These are phyloP conservation scores for Lithobates sylvaticus DNA, from an alignment of 2,797 vertebrate species.

Conservation along the genomic window DNA sequence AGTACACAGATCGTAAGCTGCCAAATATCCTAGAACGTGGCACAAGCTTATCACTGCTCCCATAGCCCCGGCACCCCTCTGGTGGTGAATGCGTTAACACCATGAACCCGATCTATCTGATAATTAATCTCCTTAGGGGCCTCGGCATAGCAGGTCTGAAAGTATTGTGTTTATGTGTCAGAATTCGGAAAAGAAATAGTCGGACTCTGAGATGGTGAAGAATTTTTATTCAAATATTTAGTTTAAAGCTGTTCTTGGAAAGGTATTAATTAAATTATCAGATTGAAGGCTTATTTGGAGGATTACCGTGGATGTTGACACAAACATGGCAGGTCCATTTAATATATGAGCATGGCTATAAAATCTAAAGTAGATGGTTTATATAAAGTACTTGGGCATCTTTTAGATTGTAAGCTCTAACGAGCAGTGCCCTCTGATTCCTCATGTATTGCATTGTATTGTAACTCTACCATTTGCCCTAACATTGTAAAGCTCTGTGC, in stretches of 20 bases:
- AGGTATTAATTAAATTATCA: constrained; percentile 25
- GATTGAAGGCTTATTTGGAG: not conserved
- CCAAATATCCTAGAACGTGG: constrained; percentile 5
- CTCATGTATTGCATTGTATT: no score
- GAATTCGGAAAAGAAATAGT: constrained; percentile 23
- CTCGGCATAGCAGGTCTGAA: constrained; percentile 4
- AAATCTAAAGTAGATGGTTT: no score
- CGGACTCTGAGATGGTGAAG: not conserved
- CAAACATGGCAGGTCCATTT: not conserved
- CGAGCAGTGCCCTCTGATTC: no score
- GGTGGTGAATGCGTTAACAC: constrained; percentile 20
- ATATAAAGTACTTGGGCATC: no score
- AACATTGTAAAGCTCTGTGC: no score
- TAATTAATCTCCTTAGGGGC: constrained; percentile 26
- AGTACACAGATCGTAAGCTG: constrained; percentile 5
- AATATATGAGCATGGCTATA: not conserved
- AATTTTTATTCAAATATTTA: not conserved
- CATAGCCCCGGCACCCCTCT: not conserved
- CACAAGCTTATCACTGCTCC: not conserved
- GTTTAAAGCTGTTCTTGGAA: not conserved
- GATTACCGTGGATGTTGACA: not conserved
- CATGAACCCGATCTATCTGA: constrained; percentile 29
- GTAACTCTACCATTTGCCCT: no score
- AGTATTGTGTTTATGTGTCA: constrained; percentile 31
- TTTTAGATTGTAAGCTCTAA: no score